These are phyloP conservation scores for Drosophila varians DNA, from an alignment of 1,140 invertebrate species.

Conservation along the genomic window DNA sequence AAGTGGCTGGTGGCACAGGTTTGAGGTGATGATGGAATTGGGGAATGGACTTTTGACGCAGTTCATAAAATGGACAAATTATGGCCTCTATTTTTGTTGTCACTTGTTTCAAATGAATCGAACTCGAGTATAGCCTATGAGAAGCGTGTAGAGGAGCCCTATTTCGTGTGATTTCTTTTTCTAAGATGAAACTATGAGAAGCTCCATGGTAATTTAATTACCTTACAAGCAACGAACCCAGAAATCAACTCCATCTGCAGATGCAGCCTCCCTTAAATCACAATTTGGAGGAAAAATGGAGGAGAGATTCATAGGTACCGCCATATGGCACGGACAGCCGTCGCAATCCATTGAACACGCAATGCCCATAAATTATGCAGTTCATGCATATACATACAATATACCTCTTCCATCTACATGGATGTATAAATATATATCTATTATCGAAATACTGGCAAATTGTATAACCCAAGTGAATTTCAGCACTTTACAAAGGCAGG, in stretches of 20 bases:
- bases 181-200: background rate
- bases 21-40: slow-evolving; percentile 33
- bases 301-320: slow-evolving; percentile 28
- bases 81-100: too few species aligned
- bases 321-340: slow-evolving; percentile 65
- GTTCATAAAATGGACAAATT: slow-evolving; percentile 27
- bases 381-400: slow-evolving; percentile 59
- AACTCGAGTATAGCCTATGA: background rate
- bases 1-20: slow-evolving; percentile 27
- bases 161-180: background rate
- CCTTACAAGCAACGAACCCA: background rate
- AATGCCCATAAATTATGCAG: slow-evolving; percentile 80
- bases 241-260: slow-evolving; percentile 21
- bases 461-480: slow-evolving; percentile 57
- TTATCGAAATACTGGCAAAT: slow-evolving; percentile 75
- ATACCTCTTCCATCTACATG: slow-evolving; percentile 11
- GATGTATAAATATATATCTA: slow-evolving; percentile 61
- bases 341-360: slow-evolving; percentile 80
- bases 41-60: slow-evolving; percentile 35
- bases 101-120: too few species aligned
- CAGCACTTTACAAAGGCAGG: slow-evolving; percentile 21
- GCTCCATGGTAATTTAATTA: background rate
- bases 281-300: slow-evolving; percentile 5
- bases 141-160: slow-evolving; percentile 11
- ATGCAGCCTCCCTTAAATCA: background rate